Evolutionary conservation across 2,113 vertebrate species (phyloP).

Genomic region (Dendropsophus ebraccatus): DNA sequence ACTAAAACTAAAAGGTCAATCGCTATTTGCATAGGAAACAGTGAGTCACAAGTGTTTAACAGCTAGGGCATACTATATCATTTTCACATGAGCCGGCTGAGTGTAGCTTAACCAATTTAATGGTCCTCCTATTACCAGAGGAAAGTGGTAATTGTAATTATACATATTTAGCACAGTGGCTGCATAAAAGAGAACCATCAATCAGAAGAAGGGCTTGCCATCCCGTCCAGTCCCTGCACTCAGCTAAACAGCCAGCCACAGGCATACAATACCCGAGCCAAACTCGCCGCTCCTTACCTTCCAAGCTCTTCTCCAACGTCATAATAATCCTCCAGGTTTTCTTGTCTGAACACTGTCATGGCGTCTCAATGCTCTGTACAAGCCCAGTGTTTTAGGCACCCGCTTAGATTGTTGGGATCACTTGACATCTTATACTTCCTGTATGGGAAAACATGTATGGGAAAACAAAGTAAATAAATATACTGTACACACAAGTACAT

Average conservation of each 20-base stretch:
- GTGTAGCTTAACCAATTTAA: neutral
- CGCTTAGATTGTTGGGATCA: conserved; percentile 47
- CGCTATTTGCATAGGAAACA: neutral
- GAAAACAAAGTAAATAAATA: conserved; percentile 7
- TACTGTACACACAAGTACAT: neutral
- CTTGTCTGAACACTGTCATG: conserved; percentile 94
- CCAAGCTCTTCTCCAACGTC: conserved; percentile 92
- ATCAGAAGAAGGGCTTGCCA: neutral
- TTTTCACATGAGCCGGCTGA: conserved; percentile 12
- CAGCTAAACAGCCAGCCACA: neutral
- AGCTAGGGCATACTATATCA: neutral
- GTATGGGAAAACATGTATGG: conserved; percentile 41
- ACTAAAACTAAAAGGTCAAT: neutral
- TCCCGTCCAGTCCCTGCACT: neutral
- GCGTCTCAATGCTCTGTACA: conserved; percentile 66
- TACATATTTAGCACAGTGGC: conserved; percentile 12
- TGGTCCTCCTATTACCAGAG: conserved; percentile 3
- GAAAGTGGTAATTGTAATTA: conserved; percentile 26
- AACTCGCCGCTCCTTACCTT: conserved; percentile 83
- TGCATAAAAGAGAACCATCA: neutral
- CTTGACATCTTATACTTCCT: conserved; percentile 58
- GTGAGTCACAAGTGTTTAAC: neutral
- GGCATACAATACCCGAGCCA: neutral
- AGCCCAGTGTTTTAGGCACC: conserved; percentile 62
- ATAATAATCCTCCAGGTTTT: conserved; percentile 93